Percentiles rank a stretch among this genome's conserved stretches.
Conservation (phyloP, 2,113 vertebrate genomes). For the Myotis davidii region DNA sequence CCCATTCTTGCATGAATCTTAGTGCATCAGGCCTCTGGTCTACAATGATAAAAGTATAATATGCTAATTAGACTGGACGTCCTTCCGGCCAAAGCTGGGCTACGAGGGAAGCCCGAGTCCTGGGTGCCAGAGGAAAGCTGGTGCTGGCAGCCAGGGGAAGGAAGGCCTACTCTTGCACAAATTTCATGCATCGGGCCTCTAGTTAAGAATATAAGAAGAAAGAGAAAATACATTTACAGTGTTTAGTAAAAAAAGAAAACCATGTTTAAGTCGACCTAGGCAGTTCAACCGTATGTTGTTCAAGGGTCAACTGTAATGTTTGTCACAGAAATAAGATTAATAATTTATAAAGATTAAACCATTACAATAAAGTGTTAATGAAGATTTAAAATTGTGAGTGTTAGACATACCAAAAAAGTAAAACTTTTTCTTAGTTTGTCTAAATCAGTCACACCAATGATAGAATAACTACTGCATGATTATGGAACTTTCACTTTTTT, state of each 20-base stretch:
- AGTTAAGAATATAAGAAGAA: not conserved
- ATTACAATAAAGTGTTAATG: not conserved
- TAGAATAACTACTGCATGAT: not conserved
- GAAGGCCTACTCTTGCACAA: too few species aligned
- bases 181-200: too few species aligned
- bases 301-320: not conserved
- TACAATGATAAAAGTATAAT: too few species aligned
- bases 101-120: too few species aligned
- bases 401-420: not conserved
- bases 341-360: conserved; percentile 20
- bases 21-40: too few species aligned
- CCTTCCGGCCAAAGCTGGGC: too few species aligned
- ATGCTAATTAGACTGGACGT: too few species aligned
- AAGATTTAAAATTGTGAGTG: conserved; percentile 19
- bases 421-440: conserved; percentile 8
- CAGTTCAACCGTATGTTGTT: not conserved
- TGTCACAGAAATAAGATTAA: conserved; percentile 14
- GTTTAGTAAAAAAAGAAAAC: not conserved
- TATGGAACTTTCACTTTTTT: not conserved
- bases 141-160: too few species aligned
- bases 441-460: not conserved
- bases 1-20: too few species aligned
- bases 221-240: not conserved
- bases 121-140: too few species aligned
- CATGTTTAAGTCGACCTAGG: not conserved